These are phyloP conservation scores for Scotopteryx bipunctaria DNA, from an alignment of 2,888 invertebrate species.

Conservation along the genomic window DNA sequence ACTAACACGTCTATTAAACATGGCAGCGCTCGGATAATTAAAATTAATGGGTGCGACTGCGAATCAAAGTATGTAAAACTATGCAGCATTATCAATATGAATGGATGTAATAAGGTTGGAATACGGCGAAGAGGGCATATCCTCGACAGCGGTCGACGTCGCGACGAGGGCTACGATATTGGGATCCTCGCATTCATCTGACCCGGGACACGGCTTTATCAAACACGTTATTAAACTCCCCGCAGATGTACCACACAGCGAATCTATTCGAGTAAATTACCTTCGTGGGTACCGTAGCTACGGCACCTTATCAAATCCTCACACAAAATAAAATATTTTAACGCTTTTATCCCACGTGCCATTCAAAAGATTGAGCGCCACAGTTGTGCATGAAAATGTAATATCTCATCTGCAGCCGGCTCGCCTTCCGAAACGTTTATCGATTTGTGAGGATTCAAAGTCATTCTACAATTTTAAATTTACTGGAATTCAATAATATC, in stretches of 20 bases:
- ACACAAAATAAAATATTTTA: slow-evolving; percentile 31
- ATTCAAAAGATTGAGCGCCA: slow-evolving; percentile 45
- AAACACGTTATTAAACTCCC: slow-evolving; percentile 71
- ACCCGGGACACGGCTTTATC: slow-evolving; percentile 71
- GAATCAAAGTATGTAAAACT: slow-evolving; percentile 71
- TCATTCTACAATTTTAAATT: slow-evolving; percentile 30
- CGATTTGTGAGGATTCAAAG: slow-evolving; percentile 38
- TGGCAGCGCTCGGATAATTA: slow-evolving; percentile 57
- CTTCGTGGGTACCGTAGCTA: slow-evolving; percentile 35
- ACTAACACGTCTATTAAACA: slow-evolving; percentile 46
- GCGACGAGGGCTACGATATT: slow-evolving; percentile 60
- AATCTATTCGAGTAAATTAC: slow-evolving; percentile 64
- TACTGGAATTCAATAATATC: slow-evolving; percentile 29
- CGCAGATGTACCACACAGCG: slow-evolving; percentile 60
- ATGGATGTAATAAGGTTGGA: slow-evolving; percentile 61
- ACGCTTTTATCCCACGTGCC: slow-evolving; percentile 39
- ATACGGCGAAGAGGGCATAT: slow-evolving; percentile 67
- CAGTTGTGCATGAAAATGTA: slow-evolving; percentile 51
- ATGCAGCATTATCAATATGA: slow-evolving; percentile 69
- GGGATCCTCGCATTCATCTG: slow-evolving; percentile 64
- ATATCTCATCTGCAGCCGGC: slow-evolving; percentile 54
- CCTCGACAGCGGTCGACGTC: slow-evolving; percentile 70
- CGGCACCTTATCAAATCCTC: slow-evolving; percentile 34
- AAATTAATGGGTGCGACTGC: slow-evolving; percentile 64
- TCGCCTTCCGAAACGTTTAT: slow-evolving; percentile 43